phyloP scores from a whole-genome alignment of 2,113 vertebrate genomes.

The Zosterops borbonicus region DNA sequence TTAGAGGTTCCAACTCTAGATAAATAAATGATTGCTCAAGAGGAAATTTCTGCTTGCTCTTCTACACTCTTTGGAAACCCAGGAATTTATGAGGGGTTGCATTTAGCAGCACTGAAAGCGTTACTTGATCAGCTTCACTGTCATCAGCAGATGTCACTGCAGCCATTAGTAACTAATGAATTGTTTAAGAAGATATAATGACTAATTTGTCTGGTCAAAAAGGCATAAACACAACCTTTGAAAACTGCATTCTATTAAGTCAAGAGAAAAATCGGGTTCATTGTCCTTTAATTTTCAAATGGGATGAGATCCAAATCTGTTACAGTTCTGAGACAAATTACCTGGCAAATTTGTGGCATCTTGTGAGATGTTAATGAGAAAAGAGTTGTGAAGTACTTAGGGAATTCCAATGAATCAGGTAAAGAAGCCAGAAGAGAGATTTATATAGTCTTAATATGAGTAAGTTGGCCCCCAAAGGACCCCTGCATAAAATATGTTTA shows the following conservation, averaged over 20 bases:
- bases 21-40: not conserved
- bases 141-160: slow-evolving; percentile 77
- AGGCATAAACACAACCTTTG: slow-evolving; percentile 58
- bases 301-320: slow-evolving; percentile 68
- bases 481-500: slow-evolving; percentile 51
- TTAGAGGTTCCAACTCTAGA: not conserved
- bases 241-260: slow-evolving; percentile 58
- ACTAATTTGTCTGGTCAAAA: slow-evolving; percentile 74
- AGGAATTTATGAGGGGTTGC: slow-evolving; percentile 43
- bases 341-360: slow-evolving; percentile 51
- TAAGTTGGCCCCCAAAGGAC: slow-evolving; percentile 29
- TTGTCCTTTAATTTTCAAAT: slow-evolving; percentile 72
- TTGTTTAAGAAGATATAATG: slow-evolving; percentile 72
- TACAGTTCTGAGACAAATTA: slow-evolving; percentile 60
- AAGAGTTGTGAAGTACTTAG: not conserved
- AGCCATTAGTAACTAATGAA: slow-evolving; percentile 74
- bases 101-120: slow-evolving; percentile 65
- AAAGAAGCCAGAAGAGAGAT: slow-evolving; percentile 43
- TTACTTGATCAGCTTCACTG: slow-evolving; percentile 71
- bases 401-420: slow-evolving; percentile 31
- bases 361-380: slow-evolving; percentile 40
- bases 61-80: not conserved
- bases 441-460: slow-evolving; percentile 53
- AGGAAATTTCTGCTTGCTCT: not conserved
- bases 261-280: slow-evolving; percentile 48